A percentile compares a stretch with the other conserved stretches of the same genome.
Conservation (phyloP, 2,888 invertebrate species). For the Trachelus stipa region DNA sequence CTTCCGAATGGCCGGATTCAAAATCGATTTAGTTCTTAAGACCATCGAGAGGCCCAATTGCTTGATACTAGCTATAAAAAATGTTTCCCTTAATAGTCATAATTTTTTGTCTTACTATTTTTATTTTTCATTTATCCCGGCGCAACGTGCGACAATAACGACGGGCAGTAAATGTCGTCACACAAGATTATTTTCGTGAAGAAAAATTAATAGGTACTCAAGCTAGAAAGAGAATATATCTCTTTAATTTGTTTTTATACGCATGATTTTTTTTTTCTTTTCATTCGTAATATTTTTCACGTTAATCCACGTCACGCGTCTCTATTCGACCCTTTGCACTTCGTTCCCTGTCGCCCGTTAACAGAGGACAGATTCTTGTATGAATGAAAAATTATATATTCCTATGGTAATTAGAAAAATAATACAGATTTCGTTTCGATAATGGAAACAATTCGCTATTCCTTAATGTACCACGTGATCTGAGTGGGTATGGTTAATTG, state of each 20-base stretch:
- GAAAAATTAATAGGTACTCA: not conserved
- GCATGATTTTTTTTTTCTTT: not conserved
- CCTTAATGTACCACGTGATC: conserved; percentile 36
- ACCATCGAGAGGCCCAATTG: not conserved
- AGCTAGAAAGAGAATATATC: not conserved
- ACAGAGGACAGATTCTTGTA: conserved; percentile 12
- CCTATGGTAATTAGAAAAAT: conserved; percentile 62
- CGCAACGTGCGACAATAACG: not conserved
- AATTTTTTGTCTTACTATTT: not conserved
- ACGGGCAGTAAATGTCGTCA: not conserved
- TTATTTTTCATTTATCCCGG: not conserved
- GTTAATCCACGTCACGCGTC: not conserved
- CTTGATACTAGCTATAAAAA: not conserved
- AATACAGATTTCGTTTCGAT: conserved; percentile 55
- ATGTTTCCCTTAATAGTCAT: not conserved
- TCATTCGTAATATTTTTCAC: not conserved
- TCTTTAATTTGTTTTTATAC: not conserved
- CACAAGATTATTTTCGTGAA: not conserved
- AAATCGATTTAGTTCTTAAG: not conserved
- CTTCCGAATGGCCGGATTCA: not conserved
- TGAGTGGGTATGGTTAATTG: conserved; percentile 50
- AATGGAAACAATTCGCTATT: conserved; percentile 61
- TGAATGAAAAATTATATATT: conserved; percentile 17
- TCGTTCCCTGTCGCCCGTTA: conserved; percentile 1
- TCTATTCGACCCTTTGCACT: conserved; percentile 2